A percentile compares a stretch with the other conserved stretches of the same genome.
phyloP scores from a whole-genome alignment of 2,113 vertebrate species.

The Irena cyanogastra region DNA sequence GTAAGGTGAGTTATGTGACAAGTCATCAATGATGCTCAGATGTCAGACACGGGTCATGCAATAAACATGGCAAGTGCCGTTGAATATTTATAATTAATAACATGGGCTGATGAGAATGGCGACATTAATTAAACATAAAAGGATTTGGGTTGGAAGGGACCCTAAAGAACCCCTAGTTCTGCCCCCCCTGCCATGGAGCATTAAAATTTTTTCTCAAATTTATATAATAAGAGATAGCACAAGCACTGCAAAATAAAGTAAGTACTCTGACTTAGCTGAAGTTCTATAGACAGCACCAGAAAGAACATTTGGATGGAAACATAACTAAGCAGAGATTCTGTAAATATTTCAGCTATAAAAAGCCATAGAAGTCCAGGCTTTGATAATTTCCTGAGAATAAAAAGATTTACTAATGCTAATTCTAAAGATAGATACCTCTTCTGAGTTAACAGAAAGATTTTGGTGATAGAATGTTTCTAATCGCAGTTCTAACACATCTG shows the following conservation, averaged over 20 bases:
- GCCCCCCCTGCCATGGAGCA: fast-evolving
- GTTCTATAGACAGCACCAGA: background rate
- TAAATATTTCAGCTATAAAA: slow-evolving; percentile 28
- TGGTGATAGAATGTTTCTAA: background rate
- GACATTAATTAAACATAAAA: background rate
- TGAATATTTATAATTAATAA: background rate
- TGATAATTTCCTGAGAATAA: background rate
- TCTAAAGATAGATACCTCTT: background rate
- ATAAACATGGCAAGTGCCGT: background rate
- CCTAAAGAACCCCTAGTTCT: background rate
- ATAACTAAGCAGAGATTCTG: background rate
- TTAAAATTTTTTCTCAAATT: background rate
- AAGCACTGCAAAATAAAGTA: background rate
- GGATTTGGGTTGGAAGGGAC: background rate
- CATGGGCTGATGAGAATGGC: background rate
- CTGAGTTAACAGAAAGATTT: background rate
- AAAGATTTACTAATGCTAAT: background rate
- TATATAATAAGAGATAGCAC: background rate
- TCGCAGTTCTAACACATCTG: background rate
- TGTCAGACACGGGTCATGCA: background rate
- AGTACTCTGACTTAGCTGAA: background rate
- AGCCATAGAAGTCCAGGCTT: background rate
- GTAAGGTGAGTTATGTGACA: background rate
- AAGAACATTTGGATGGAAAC: background rate
- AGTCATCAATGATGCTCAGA: background rate